Conservation (phyloP, 1,140 invertebrate species). For the Drosophila lowei region DNA sequence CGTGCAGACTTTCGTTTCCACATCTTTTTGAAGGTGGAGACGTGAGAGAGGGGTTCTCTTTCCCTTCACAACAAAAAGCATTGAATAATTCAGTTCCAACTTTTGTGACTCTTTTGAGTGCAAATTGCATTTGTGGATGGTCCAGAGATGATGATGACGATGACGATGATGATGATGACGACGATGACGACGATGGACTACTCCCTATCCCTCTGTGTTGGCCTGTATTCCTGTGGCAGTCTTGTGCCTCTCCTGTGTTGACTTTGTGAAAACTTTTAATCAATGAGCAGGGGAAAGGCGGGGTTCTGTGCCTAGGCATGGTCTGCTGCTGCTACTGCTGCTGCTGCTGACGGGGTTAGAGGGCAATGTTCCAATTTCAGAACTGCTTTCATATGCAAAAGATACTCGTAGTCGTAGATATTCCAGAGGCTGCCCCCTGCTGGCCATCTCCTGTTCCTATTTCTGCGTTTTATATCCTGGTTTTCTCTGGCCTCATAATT, state of each 20-base stretch:
- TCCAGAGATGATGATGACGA: conserved; percentile 6
- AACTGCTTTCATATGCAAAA: conserved; percentile 78
- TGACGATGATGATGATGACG: no score
- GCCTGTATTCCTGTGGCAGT: no score
- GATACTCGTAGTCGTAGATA: conserved; percentile 38
- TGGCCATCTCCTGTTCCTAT: conserved; percentile 2
- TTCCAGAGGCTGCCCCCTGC: conserved; percentile 39
- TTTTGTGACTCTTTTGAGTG: conserved; percentile 59
- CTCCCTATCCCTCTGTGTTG: no score
- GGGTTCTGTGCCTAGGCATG: neutral
- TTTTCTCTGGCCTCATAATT: conserved; percentile 51
- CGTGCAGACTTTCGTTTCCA: no score
- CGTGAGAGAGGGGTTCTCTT: neutral
- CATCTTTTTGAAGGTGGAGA: no score
- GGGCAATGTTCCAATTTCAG: conserved; percentile 57
- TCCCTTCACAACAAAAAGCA: conserved; percentile 11
- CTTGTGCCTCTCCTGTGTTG: conserved; percentile 22
- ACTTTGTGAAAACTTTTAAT: conserved; percentile 55
- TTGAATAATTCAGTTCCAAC: conserved; percentile 48
- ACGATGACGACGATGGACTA: no score
- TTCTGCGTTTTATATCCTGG: no score
- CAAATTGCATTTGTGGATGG: conserved; percentile 74
- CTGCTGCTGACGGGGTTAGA: conserved; percentile 1
- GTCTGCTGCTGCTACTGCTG: neutral
- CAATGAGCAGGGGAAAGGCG: conserved; percentile 6